phyloP scores from a whole-genome alignment of 2,113 vertebrate genomes.

The Bos taurus region ARS-UCD2.0 NC_037343.1:29561501-29562000 shows the following conservation, averaged over 20 bases:
- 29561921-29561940: not conserved
- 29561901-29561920: not conserved
- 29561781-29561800: not conserved
- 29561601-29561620: accelerated
- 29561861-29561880: not conserved
- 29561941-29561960: accelerated
- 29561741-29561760: not conserved
- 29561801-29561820: not conserved
- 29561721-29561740: not conserved
- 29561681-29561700: not conserved
- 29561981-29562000: not conserved
- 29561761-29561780: not conserved
- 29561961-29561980: not conserved
- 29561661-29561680: no score
- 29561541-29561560: not conserved
- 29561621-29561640: not conserved
- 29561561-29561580: no score
- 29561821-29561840: not conserved
- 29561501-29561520: not conserved
- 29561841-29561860: not conserved
- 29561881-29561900: not conserved
- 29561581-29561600: no score
- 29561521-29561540: not conserved
- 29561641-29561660: not conserved
- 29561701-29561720: not conserved